phyloP scores from a whole-genome alignment of 2,797 vertebrate species.

The Thalassophryne amazonica region DNA sequence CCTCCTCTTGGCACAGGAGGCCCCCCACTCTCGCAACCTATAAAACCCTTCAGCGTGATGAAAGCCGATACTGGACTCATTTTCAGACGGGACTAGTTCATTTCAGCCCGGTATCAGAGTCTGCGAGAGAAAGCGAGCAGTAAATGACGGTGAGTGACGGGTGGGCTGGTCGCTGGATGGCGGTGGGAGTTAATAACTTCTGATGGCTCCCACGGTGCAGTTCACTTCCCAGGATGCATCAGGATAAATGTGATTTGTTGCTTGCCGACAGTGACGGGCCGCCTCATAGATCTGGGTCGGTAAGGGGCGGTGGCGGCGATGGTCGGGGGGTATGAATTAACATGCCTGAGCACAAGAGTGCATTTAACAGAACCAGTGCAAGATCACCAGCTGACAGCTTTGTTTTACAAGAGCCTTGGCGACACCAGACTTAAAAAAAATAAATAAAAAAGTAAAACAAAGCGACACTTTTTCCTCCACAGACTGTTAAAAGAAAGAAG shows the following conservation, averaged over 20 bases:
- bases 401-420: background rate
- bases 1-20: background rate
- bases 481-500: no score
- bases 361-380: fast-evolving
- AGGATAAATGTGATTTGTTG: conserved; percentile 13
- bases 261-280: conserved; percentile 4
- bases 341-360: background rate
- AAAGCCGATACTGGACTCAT: conserved; percentile 44
- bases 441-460: background rate
- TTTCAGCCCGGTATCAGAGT: conserved; percentile 32
- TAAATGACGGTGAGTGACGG: background rate
- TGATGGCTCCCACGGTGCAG: conserved; percentile 29
- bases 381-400: background rate
- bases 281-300: background rate
- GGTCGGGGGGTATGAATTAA: no score
- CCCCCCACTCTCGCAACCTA: background rate
- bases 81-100: conserved; percentile 38
- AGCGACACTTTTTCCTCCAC: no score
- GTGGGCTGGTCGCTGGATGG: background rate
- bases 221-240: conserved; percentile 23
- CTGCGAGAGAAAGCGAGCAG: background rate
- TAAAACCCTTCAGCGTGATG: conserved; percentile 25
- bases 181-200: conserved; percentile 12
- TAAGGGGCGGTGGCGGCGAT: no score
- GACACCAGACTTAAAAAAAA: background rate